Conservation (phyloP, 2,113 vertebrate species). For the Helogale parvula region DNA sequence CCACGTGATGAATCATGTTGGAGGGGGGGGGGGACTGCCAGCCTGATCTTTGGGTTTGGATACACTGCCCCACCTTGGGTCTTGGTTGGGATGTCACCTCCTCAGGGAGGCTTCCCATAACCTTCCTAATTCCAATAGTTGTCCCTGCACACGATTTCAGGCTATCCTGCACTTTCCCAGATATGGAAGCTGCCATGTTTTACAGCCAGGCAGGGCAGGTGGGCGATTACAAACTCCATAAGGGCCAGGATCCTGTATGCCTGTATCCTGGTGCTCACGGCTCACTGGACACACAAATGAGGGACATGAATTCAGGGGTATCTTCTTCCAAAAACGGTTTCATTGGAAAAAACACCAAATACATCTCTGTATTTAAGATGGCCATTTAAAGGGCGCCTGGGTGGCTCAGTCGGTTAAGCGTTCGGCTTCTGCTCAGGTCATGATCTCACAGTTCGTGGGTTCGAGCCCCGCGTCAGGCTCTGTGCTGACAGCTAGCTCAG, state of each 20-base stretch:
- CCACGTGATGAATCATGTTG: rapidly evolving
- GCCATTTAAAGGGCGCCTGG: conserved; percentile 38
- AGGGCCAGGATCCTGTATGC: background rate
- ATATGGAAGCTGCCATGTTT: background rate
- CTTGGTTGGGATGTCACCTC: background rate
- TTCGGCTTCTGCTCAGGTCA: too few species aligned
- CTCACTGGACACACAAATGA: background rate
- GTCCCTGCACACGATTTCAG: background rate
- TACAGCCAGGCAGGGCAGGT: background rate
- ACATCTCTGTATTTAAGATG: conserved; percentile 64
- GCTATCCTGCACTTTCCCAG: background rate
- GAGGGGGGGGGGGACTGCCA: too few species aligned
- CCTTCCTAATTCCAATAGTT: background rate
- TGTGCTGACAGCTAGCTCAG: too few species aligned
- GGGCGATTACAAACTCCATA: background rate
- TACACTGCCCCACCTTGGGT: background rate
- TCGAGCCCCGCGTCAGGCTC: too few species aligned
- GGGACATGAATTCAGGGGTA: background rate
- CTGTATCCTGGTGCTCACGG: background rate
- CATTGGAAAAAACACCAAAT: background rate
- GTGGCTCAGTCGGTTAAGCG: too few species aligned
- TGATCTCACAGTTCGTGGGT: too few species aligned
- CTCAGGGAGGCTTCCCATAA: background rate
- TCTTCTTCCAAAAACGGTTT: background rate
- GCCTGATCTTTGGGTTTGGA: background rate